Evolutionary conservation across 92 coral and sea anemone genomes (phyloP), one percentile per base, ranked within the genome.

Genomic region (Muricea muricata): DNA sequence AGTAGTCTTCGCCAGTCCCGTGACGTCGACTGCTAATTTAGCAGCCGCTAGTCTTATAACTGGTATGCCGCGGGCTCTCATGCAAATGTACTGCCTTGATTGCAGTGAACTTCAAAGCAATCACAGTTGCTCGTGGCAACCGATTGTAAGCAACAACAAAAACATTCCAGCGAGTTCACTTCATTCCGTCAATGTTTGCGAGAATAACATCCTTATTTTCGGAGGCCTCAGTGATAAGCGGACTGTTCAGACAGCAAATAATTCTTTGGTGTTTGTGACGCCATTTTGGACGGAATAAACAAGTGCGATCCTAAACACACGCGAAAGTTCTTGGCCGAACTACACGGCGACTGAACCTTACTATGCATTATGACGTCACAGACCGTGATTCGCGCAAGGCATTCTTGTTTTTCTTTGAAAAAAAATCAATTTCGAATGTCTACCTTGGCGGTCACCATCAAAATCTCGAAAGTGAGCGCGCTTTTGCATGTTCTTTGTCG

Each of bases 171-270:
- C 95, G 6, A 93, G 92, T 14, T 93, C 95, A 0, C 84, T 95
- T 29, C 95, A 95, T 84, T 91, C 97, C 37, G 97, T 92, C 48
- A 93, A 90, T 46, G 91, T 84, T 7, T 95, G 93, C 30, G 90
- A 93, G 74, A 97, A 92, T 28, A 97, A 91, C 75, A 87, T 95
- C 30, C 72, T 93, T 18, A 85, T 95, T 45, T 95, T 95, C 82
- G 98, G 98, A 40, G 98, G 98, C 14, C 91, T 94, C 73, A 84
- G 73, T 40, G 78, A 89, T 48, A 66, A 84, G 3, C 79, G 55
- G 14, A 24, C 54, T 57, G 90, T 56, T 9, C 82, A 81, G 33
- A 80, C 81, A 23, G 89, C 87, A 34, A 83, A 80, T 18, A 89
- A 89, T 55, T 81, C 76, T 56, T 84, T 86, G 12, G 94, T 81